Evolutionary conservation across 2,888 invertebrate genomes (phyloP).

Genomic region (Thumatha senex): DNA sequence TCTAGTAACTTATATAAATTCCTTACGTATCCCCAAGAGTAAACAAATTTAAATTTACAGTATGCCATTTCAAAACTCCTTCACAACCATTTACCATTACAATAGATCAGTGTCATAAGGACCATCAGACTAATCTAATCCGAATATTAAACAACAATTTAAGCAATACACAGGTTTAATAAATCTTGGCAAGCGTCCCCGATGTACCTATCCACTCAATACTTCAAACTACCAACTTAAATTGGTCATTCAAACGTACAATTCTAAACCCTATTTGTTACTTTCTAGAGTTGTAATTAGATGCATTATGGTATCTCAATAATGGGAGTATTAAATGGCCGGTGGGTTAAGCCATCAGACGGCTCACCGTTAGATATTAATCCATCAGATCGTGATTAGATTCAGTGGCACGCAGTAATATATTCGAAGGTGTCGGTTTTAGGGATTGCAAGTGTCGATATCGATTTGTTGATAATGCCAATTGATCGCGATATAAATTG

Average conservation of each 20-base stretch:
- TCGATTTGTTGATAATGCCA: not conserved
- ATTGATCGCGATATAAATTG: not conserved
- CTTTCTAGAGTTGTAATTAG: slow-evolving; percentile 25
- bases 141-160: slow-evolving; percentile 73
- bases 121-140: slow-evolving; percentile 51
- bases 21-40: too few species aligned
- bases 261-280: slow-evolving; percentile 29
- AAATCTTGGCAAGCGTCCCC: slow-evolving; percentile 69
- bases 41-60: too few species aligned
- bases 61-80: not conserved
- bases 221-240: slow-evolving; percentile 35
- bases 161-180: slow-evolving; percentile 71
- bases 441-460: slow-evolving; percentile 41
- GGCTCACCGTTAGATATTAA: slow-evolving; percentile 73
- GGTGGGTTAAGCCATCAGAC: slow-evolving; percentile 60
- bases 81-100: slow-evolving; percentile 2
- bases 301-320: slow-evolving; percentile 18
- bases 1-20: too few species aligned
- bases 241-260: slow-evolving; percentile 3
- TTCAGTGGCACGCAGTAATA: slow-evolving; percentile 80
- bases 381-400: slow-evolving; percentile 81
- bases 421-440: slow-evolving; percentile 71
- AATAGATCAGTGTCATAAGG: slow-evolving; percentile 42
- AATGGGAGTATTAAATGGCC: slow-evolving; percentile 59
- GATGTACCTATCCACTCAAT: slow-evolving; percentile 30